These are phyloP conservation scores for Telmatherina bonti DNA, from an alignment of 2,797 vertebrate species.

Conservation along the genomic window DNA sequence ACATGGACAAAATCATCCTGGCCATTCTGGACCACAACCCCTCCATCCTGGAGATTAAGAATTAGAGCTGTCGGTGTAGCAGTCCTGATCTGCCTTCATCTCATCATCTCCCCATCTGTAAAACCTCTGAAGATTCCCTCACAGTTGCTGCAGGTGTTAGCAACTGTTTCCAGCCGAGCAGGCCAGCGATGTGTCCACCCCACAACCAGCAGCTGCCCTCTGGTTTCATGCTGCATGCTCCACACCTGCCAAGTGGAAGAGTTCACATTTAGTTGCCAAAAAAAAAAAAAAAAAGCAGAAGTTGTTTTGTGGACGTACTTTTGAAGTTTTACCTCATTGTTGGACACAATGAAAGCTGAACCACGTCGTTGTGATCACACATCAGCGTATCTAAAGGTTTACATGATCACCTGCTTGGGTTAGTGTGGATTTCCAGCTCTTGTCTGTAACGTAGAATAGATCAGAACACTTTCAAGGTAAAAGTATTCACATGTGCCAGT, in stretches of 20 bases:
- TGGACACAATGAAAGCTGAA: neutral
- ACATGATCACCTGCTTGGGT: too few relatives aligned
- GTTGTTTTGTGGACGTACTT: neutral
- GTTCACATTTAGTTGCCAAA: neutral
- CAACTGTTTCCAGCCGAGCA: neutral
- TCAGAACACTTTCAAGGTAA: too few relatives aligned
- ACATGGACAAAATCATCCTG: conserved; percentile 99
- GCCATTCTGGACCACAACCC: conserved; percentile 97
- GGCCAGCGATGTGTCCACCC: too few relatives aligned
- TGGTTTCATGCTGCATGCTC: neutral
- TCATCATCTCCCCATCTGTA: neutral
- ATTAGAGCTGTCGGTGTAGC: conserved; percentile 70
- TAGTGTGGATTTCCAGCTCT: too few relatives aligned
- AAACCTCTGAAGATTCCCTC: neutral
- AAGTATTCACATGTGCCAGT: too few relatives aligned
- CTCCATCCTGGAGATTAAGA: conserved; percentile 97
- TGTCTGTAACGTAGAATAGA: too few relatives aligned
- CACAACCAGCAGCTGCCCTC: too few relatives aligned
- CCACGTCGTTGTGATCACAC: neutral
- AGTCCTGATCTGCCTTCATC: conserved; percentile 1
- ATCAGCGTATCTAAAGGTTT: too few relatives aligned
- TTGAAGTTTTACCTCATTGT: neutral
- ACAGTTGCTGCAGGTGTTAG: too few relatives aligned
- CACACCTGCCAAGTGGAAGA: neutral
- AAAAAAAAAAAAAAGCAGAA: neutral